Conservation (phyloP, 2,888 invertebrate genomes). For the Hedychridium roseum region DNA sequence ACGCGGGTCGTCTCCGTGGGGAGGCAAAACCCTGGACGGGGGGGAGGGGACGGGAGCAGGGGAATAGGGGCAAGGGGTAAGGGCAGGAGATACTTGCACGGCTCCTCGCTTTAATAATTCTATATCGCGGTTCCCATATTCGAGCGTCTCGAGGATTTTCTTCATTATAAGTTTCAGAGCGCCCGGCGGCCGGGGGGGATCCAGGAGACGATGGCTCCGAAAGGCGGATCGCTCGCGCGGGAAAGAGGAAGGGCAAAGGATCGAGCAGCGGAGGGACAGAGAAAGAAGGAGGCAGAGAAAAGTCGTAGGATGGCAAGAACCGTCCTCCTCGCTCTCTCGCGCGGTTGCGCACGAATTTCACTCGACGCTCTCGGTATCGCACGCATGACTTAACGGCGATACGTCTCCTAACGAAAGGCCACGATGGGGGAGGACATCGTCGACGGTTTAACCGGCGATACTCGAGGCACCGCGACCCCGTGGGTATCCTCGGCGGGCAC, state of each 20-base stretch:
- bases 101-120: slow-evolving; percentile 36
- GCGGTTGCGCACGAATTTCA: slow-evolving; percentile 33
- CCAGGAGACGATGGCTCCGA: neutral
- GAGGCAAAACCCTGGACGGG: slow-evolving; percentile 3
- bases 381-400: slow-evolving; percentile 39
- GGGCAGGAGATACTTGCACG: slow-evolving; percentile 23
- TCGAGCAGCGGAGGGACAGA: neutral
- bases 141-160: slow-evolving; percentile 43
- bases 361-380: slow-evolving; percentile 18
- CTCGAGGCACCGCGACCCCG: too few relatives aligned
- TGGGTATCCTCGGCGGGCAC: too few relatives aligned
- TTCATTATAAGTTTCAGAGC: slow-evolving; percentile 42
- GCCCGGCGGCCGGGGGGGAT: slow-evolving; percentile 6
- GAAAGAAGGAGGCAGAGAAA: slow-evolving; percentile 1
- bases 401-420: slow-evolving; percentile 36
- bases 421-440: too few relatives aligned
- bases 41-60: slow-evolving; percentile 8
- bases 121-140: slow-evolving; percentile 32
- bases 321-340: slow-evolving; percentile 19
- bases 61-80: neutral
- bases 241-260: neutral
- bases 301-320: neutral
- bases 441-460: too few relatives aligned
- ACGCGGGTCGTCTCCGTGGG: too few relatives aligned
- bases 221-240: too few relatives aligned